Conservation (phyloP, 2,797 vertebrate genomes). For the Ctenopoma kingsleyae region DNA sequence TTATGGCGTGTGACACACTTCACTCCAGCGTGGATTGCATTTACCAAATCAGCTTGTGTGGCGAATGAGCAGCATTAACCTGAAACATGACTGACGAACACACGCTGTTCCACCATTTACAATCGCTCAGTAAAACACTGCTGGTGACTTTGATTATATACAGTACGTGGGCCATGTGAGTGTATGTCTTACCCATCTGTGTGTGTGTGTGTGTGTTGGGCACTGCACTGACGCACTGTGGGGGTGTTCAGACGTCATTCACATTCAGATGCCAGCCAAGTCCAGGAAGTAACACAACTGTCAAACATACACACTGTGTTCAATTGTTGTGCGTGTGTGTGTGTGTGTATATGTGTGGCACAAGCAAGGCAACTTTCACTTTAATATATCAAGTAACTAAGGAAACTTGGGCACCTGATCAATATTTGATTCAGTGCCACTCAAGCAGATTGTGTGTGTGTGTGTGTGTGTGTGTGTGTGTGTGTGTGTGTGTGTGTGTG, state of each 20-base stretch:
- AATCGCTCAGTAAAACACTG: not conserved
- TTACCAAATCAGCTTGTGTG: slow-evolving; percentile 20
- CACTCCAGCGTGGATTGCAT: slow-evolving; percentile 1
- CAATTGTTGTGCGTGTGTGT: slow-evolving; percentile 14
- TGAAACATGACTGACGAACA: not conserved
- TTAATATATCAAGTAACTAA: slow-evolving; percentile 70
- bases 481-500: slow-evolving; percentile 26
- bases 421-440: slow-evolving; percentile 70
- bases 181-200: slow-evolving; percentile 8
- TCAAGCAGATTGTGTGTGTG: slow-evolving; percentile 34
- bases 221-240: slow-evolving; percentile 34
- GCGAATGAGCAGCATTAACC: not conserved
- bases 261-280: slow-evolving; percentile 48
- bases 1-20: slow-evolving; percentile 17
- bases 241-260: slow-evolving; percentile 54
- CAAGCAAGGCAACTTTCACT: slow-evolving; percentile 56
- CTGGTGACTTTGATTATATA: slow-evolving; percentile 5
- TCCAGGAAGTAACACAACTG: slow-evolving; percentile 30
- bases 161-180: not conserved
- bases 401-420: slow-evolving; percentile 53
- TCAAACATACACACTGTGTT: slow-evolving; percentile 10
- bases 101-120: not conserved
- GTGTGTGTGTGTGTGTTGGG: slow-evolving; percentile 1
- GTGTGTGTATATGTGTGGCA: not conserved
- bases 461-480: too few species aligned